Evolutionary conservation across 2,797 vertebrate species (phyloP).

Genomic region (Xiphophorus birchmanni): DNA sequence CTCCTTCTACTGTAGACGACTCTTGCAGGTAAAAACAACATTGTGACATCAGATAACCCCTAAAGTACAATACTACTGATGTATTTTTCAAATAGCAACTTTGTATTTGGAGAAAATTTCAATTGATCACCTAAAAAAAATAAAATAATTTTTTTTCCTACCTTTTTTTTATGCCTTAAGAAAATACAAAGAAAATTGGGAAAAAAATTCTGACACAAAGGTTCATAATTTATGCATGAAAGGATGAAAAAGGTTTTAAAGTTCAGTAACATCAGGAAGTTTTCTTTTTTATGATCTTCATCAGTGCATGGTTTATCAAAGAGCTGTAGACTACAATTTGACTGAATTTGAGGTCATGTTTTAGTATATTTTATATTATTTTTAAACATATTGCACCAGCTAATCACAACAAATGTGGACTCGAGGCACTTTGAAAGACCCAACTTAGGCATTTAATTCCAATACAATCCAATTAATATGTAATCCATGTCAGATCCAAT

Average conservation of each 20-base stretch:
- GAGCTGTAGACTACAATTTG: neutral
- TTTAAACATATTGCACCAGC: neutral
- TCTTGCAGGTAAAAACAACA: too few species aligned
- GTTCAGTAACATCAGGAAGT: neutral
- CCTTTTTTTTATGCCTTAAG: too few species aligned
- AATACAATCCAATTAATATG: neutral
- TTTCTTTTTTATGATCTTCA: neutral
- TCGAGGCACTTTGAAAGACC: neutral
- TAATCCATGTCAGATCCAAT: neutral
- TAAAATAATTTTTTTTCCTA: too few species aligned
- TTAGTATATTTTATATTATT: neutral
- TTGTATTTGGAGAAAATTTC: too few species aligned
- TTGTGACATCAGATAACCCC: too few species aligned
- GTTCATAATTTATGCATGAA: too few species aligned
- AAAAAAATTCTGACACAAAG: too few species aligned
- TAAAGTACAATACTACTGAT: too few species aligned
- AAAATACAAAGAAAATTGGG: too few species aligned
- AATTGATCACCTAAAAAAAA: too few species aligned
- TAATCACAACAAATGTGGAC: neutral
- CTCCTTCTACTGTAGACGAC: too few species aligned
- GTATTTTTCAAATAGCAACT: too few species aligned
- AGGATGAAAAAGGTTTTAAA: neutral
- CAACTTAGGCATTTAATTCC: neutral
- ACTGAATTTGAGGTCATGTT: neutral
- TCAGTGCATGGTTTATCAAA: neutral